Conservation (phyloP, 2,888 invertebrate species). For the Euphydryas editha region DNA sequence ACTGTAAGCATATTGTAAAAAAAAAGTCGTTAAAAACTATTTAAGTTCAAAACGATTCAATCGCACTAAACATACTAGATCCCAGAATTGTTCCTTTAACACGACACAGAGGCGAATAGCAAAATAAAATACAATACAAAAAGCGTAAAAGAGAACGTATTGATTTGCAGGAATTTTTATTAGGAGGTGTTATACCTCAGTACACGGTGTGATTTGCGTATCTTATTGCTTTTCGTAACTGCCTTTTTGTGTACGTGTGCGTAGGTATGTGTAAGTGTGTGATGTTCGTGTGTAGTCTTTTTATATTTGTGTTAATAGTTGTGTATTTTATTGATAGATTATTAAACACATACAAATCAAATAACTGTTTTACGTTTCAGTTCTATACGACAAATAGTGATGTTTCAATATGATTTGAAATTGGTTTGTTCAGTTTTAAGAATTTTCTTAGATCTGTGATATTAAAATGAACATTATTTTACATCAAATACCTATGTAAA, state of each 20-base stretch:
- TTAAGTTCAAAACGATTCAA: constrained; percentile 53
- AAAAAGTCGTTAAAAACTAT: no score
- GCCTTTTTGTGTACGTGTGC: constrained; percentile 10
- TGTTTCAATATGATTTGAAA: no score
- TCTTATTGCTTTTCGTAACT: constrained; percentile 63
- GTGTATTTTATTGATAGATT: not conserved
- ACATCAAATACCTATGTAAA: no score
- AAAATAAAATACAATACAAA: constrained; percentile 82
- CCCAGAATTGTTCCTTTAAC: constrained; percentile 81
- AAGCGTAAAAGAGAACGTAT: constrained; percentile 82
- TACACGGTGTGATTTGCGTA: constrained; percentile 55
- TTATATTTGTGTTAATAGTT: not conserved
- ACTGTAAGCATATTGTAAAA: no score
- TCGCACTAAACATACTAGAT: constrained; percentile 55
- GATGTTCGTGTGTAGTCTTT: not conserved
- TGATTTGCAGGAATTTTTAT: constrained; percentile 84
- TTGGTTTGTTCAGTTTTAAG: no score
- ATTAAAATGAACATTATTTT: no score
- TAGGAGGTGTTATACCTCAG: constrained; percentile 72
- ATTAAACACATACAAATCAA: no score
- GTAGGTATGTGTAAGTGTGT: not conserved
- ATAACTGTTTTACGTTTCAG: no score
- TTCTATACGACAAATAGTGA: no score
- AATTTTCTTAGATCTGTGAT: no score
- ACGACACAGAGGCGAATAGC: constrained; percentile 76